Conservation (phyloP, 1,140 invertebrate genomes). For the Drosophila nikananu region DNA sequence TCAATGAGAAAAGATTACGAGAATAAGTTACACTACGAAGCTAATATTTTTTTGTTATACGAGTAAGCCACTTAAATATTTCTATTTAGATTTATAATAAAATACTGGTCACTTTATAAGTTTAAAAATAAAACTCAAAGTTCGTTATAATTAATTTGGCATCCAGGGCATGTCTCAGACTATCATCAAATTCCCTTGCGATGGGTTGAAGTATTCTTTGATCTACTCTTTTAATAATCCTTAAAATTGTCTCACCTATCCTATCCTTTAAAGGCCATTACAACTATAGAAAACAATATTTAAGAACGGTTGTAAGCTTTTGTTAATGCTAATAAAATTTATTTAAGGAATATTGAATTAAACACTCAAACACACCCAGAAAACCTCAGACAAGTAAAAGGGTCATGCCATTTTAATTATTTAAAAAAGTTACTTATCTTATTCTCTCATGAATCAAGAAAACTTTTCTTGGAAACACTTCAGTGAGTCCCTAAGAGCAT, state of each 20-base stretch:
- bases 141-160: neutral
- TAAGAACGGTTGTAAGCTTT: no score
- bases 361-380: neutral
- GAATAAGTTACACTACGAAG: no score
- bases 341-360: neutral
- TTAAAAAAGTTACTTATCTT: slow-evolving; percentile 1
- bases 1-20: no score
- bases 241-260: neutral
- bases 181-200: neutral
- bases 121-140: neutral
- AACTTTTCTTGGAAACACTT: slow-evolving; percentile 16
- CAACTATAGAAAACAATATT: neutral
- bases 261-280: neutral
- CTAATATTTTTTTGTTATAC: no score
- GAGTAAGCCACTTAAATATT: no score
- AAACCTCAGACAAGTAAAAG: no score
- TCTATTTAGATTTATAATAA: no score
- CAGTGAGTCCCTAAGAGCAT: slow-evolving; percentile 25
- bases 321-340: no score
- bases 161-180: no score
- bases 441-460: neutral
- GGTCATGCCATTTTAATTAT: neutral
- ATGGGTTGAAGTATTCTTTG: slow-evolving; percentile 2
- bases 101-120: no score
- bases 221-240: neutral